phyloP scores from a whole-genome alignment of 2,888 invertebrate species.

The Metacarcinus magister region DNA sequence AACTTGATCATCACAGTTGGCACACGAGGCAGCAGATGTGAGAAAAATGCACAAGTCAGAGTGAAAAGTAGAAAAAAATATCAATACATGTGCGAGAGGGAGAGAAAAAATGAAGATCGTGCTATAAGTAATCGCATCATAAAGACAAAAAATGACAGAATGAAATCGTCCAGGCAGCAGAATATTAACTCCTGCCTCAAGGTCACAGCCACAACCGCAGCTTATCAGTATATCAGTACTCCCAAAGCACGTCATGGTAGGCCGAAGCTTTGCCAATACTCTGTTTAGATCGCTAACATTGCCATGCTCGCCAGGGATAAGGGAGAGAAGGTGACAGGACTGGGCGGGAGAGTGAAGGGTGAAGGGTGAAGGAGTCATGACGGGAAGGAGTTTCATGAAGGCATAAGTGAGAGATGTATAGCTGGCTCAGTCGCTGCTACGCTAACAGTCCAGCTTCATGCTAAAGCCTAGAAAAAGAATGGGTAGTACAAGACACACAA shows the following conservation, averaged over 20 bases:
- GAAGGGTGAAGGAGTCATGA: not conserved
- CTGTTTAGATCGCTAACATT: not conserved
- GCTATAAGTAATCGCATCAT: not conserved
- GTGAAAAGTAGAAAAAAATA: not conserved
- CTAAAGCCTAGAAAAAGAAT: constrained; percentile 22
- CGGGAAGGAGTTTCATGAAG: not conserved
- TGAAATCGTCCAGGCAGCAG: not conserved
- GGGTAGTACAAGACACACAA: constrained; percentile 31
- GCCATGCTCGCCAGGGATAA: not conserved
- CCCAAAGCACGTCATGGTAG: not conserved
- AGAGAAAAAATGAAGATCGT: constrained; percentile 3
- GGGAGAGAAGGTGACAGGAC: not conserved
- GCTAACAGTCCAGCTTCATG: constrained; percentile 33
- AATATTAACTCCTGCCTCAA: not conserved
- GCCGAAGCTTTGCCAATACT: constrained; percentile 18
- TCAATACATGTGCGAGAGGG: not conserved
- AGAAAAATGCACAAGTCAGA: not conserved
- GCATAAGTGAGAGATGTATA: not conserved
- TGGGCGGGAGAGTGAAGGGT: not conserved
- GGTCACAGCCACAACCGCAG: not conserved
- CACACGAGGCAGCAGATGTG: not conserved
- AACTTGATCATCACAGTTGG: not conserved
- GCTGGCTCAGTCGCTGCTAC: not conserved
- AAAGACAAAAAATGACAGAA: not conserved
- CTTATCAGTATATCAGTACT: not conserved